Evolutionary conservation across 2,888 invertebrate genomes (phyloP), one percentile per base, ranked within the genome.

Genomic region (Apodemia zela): DNA sequence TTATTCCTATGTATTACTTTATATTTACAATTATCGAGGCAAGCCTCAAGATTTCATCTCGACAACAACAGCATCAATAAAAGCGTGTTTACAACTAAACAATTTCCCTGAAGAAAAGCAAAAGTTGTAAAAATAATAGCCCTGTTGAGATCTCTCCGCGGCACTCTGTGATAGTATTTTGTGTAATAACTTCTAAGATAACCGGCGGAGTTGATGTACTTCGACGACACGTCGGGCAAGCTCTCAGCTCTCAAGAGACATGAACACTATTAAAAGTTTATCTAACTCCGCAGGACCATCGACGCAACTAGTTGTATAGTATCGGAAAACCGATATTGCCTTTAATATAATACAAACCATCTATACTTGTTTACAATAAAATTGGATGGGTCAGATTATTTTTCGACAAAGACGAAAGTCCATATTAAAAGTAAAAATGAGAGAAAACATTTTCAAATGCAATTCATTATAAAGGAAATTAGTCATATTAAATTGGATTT

Each of bases 181-280:
- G 65, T 65, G 42, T 67, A 67, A 68, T 68, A 67, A 69, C 63
- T 71, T 68, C 61, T 66, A 68, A 67, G 72, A 72, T 66, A 72
- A 69, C 69, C 67, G 68, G 66, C 68, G 66, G 65, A 68, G 66
- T 70, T 67, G 65, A 68, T 72, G 64, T 71, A 69, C 69, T 70
- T 66, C 66, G 71, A 67, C 71, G 66, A 65, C 70, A 66, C 67
- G 69, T 68, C 64, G 42, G 65, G 58, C 68, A 65, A 66, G 60
- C 66, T 68, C 71, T 67, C 73, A 64, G 65, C 66, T 68, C 71
- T 67, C 73, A 65, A 64, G 69, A 67, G 73, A 72, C 73, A 72
- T 72, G 81, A 83, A 87, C 84, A 79, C 89, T 88, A 89, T 89
- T 89, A 89, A 88, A 89, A 89, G 83, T 89, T 89, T 73, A 63